phyloP scores from a whole-genome alignment of 2,113 vertebrate genomes.

The Saimiri boliviensis region DNA sequence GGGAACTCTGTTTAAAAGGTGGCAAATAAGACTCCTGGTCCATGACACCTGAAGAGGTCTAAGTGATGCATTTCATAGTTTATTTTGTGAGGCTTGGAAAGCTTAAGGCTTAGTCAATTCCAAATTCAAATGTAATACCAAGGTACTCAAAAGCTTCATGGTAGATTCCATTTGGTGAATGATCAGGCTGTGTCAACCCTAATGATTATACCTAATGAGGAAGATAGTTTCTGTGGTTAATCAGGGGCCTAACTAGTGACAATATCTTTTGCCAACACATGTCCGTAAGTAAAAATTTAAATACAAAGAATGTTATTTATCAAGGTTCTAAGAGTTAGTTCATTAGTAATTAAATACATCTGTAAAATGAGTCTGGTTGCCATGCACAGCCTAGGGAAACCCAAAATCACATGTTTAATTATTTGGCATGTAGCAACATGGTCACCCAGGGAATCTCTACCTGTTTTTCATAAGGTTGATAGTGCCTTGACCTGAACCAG shows the following conservation, averaged over 20 bases:
- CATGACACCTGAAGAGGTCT: background rate
- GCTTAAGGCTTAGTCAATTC: background rate
- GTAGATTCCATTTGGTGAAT: background rate
- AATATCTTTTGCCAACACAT: conserved; percentile 15
- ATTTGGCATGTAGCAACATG: background rate
- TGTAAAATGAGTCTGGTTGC: conserved; percentile 2
- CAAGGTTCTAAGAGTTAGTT: conserved; percentile 3
- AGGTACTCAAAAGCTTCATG: background rate
- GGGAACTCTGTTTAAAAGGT: background rate
- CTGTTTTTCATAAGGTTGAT: background rate
- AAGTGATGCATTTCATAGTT: background rate
- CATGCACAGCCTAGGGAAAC: background rate
- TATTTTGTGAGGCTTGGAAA: background rate
- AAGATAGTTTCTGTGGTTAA: background rate
- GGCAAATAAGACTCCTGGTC: background rate
- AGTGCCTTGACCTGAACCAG: background rate
- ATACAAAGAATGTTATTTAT: conserved; percentile 12
- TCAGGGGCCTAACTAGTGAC: background rate
- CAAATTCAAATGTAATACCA: conserved; percentile 25
- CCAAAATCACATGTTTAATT: background rate
- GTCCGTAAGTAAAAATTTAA: conserved; percentile 36
- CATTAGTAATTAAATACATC: background rate
- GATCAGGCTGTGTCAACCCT: background rate
- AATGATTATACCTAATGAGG: background rate
- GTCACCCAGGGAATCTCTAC: background rate